These are phyloP conservation scores for Spilogale gracilis DNA, from an alignment of 2,113 vertebrate genomes.

Conservation along the genomic window DNA sequence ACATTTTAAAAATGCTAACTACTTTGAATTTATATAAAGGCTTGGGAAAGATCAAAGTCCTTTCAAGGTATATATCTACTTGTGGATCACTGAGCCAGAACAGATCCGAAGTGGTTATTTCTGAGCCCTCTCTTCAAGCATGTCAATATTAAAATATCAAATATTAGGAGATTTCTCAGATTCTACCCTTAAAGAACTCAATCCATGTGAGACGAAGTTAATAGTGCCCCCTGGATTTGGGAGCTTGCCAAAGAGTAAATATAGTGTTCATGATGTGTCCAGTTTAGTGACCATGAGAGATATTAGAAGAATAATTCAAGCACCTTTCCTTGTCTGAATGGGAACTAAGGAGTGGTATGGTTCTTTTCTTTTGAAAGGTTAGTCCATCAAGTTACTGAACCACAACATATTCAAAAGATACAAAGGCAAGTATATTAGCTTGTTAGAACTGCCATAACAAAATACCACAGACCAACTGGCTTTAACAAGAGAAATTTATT, in stretches of 20 bases:
- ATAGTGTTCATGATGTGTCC: neutral
- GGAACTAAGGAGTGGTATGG: neutral
- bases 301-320: neutral
- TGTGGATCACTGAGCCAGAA: constrained; percentile 72
- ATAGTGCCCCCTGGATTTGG: neutral
- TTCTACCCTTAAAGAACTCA: constrained; percentile 54
- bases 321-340: neutral
- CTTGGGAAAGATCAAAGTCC: constrained; percentile 66
- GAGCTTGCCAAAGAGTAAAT: neutral
- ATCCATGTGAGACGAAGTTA: constrained; percentile 33
- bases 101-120: constrained; percentile 70
- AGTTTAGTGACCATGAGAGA: neutral
- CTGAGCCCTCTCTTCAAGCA: constrained; percentile 53
- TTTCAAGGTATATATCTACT: constrained; percentile 45
- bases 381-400: neutral
- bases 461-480: neutral
- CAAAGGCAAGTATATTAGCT: neutral
- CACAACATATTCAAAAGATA: constrained; percentile 14
- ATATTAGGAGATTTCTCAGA: constrained; percentile 16
- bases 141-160: constrained; percentile 73
- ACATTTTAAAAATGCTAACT: constrained; percentile 66
- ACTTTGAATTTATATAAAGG: constrained; percentile 71
- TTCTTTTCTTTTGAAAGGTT: neutral
- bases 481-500: neutral
- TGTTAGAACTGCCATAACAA: neutral